These are phyloP conservation scores for Pterocles burchelli DNA, from an alignment of 2,113 vertebrate genomes.

Conservation along the genomic window DNA sequence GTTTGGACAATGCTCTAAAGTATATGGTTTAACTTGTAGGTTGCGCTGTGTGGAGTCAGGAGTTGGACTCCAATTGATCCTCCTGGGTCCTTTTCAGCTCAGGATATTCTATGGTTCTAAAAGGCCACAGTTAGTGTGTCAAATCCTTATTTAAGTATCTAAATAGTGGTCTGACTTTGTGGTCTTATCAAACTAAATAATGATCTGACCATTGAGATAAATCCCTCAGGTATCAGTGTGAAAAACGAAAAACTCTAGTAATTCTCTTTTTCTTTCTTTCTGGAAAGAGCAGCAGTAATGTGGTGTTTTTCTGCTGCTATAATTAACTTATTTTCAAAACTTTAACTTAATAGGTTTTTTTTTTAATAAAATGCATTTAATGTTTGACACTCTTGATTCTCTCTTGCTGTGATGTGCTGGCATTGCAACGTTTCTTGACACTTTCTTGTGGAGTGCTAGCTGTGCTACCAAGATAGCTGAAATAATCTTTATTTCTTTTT, in stretches of 20 bases:
- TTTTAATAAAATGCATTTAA: not conserved
- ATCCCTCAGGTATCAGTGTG: not conserved
- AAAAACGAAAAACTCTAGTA: not conserved
- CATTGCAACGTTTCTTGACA: constrained; percentile 1
- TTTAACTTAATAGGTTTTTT: not conserved
- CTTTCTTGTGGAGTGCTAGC: not conserved
- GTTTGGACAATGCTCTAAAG: rapidly evolving
- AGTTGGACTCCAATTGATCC: not conserved
- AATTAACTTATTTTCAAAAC: not conserved
- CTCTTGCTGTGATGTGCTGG: not conserved
- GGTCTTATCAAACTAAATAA: not conserved
- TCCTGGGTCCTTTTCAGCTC: not conserved
- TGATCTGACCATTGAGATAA: not conserved
- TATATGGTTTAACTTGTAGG: not conserved
- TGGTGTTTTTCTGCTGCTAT: not conserved
- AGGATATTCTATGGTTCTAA: not conserved
- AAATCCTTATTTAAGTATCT: not conserved
- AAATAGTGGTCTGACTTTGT: not conserved
- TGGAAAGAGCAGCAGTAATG: not conserved
- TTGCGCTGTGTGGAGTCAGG: not conserved
- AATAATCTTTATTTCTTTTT: constrained; percentile 4
- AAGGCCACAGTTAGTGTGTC: not conserved
- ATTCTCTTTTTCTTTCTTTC: not conserved
- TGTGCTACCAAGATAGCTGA: constrained; percentile 2
- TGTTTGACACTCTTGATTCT: not conserved